Conservation (phyloP, 1,140 invertebrate species). For the Reticulitermes speratus region DNA sequence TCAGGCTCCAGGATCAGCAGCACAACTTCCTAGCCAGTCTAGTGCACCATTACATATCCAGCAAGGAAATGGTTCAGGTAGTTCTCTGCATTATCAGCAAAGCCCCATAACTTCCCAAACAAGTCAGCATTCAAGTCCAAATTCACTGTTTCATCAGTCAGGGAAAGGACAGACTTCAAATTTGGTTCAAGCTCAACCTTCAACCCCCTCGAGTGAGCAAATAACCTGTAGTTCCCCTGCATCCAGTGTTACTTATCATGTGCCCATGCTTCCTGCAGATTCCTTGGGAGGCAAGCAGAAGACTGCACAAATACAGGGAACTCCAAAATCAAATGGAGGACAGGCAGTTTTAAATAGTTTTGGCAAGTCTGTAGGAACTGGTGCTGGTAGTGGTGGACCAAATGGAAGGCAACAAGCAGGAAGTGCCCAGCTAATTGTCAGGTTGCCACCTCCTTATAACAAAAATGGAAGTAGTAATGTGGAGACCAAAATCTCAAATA, state of each 20-base stretch:
- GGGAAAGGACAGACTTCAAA: not conserved
- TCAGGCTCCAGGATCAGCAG: not conserved
- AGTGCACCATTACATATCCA: not conserved
- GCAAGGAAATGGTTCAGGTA: too few relatives aligned
- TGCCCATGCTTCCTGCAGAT: not conserved
- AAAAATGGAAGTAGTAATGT: slow-evolving; percentile 19
- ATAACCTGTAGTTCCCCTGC: not conserved
- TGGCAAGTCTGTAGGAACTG: not conserved
- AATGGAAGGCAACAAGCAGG: not conserved
- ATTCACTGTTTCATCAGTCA: not conserved
- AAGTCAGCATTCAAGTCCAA: not conserved
- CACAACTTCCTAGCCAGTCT: not conserved
- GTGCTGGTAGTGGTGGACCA: slow-evolving; percentile 3
- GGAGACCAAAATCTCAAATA: slow-evolving; percentile 30
- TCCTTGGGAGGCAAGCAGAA: not conserved
- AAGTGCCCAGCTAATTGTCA: slow-evolving; percentile 34
- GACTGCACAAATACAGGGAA: too few relatives aligned
- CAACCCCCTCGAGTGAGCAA: not conserved
- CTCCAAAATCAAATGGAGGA: not conserved
- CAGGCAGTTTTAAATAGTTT: not conserved
- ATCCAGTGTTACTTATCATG: not conserved
- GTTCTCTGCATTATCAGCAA: not conserved
- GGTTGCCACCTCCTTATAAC: slow-evolving; percentile 33
- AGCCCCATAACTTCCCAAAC: not conserved
- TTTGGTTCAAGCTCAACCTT: too few relatives aligned